These are phyloP conservation scores for Sclerodermus sp. DNA, from an alignment of 2,888 invertebrate species.

Conservation along the genomic window DNA sequence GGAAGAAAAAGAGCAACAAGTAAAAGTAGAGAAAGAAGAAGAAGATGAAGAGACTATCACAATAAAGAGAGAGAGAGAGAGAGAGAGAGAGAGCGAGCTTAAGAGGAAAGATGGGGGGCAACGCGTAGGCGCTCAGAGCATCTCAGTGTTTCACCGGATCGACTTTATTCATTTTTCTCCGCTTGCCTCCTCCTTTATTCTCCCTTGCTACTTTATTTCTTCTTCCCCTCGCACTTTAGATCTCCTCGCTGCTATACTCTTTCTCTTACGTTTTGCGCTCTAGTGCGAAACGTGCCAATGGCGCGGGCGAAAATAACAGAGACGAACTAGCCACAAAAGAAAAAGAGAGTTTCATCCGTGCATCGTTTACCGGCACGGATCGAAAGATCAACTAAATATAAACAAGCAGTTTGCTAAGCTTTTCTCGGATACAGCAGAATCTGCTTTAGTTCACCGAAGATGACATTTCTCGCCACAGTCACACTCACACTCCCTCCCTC, in stretches of 20 bases:
- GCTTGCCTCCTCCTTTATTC: not conserved
- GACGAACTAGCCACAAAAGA: constrained; percentile 22
- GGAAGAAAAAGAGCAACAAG: constrained; percentile 4
- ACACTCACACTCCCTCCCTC: too few species aligned
- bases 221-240: constrained; percentile 8
- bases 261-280: not conserved
- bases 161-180: constrained; percentile 29
- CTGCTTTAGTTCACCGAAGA: too few species aligned
- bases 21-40: constrained; percentile 12
- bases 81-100: too few species aligned
- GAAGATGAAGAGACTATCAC: constrained; percentile 29
- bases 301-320: constrained; percentile 42
- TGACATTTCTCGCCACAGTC: too few species aligned
- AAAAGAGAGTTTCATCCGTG: constrained; percentile 30
- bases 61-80: constrained; percentile 34
- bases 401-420: constrained; percentile 25
- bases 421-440: constrained; percentile 3
- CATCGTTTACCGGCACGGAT: constrained; percentile 36
- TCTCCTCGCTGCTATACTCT: not conserved
- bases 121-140: constrained; percentile 10
- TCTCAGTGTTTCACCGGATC: constrained; percentile 20
- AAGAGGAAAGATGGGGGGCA: too few species aligned
- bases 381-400: constrained; percentile 51
- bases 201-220: constrained; percentile 1
- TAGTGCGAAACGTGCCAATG: constrained; percentile 9